Conservation (phyloP, 2,113 vertebrate species). For the Oxyura jamaicensis region DNA sequence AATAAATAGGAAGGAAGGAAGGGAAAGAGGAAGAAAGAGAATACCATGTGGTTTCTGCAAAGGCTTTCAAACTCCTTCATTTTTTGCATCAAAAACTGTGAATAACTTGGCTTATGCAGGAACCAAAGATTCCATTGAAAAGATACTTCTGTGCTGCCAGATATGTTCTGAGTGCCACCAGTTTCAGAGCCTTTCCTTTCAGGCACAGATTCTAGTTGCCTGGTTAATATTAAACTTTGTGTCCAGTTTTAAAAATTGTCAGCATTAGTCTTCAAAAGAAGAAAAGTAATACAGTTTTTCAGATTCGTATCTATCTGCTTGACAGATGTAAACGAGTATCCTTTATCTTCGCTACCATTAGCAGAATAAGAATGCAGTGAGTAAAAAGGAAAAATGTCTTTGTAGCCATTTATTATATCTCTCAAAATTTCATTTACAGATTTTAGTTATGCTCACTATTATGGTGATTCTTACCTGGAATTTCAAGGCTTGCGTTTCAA, state of each 20-base stretch:
- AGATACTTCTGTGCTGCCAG: neutral
- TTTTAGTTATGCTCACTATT: slow-evolving; percentile 74
- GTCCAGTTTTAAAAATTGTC: neutral
- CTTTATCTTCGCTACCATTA: neutral
- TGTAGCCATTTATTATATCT: neutral
- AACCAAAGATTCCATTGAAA: neutral
- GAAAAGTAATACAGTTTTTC: neutral
- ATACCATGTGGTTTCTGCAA: neutral
- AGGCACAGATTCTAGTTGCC: neutral
- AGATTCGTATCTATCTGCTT: neutral
- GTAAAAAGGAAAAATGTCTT: neutral
- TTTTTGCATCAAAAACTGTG: neutral
- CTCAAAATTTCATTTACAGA: slow-evolving; percentile 67
- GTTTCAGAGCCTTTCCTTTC: neutral
- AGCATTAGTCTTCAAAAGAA: neutral
- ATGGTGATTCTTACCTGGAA: slow-evolving; percentile 83
- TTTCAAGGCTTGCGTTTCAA: slow-evolving; percentile 80
- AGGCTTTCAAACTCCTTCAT: neutral
- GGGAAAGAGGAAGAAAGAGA: too few relatives aligned
- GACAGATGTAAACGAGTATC: neutral
- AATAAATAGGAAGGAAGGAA: too few relatives aligned
- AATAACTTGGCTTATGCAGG: neutral
- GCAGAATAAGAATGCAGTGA: neutral
- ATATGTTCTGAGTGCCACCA: neutral
- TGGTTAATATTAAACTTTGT: neutral